Conservation (phyloP, 2,888 invertebrate species). For the Drosophila affinis region DNA sequence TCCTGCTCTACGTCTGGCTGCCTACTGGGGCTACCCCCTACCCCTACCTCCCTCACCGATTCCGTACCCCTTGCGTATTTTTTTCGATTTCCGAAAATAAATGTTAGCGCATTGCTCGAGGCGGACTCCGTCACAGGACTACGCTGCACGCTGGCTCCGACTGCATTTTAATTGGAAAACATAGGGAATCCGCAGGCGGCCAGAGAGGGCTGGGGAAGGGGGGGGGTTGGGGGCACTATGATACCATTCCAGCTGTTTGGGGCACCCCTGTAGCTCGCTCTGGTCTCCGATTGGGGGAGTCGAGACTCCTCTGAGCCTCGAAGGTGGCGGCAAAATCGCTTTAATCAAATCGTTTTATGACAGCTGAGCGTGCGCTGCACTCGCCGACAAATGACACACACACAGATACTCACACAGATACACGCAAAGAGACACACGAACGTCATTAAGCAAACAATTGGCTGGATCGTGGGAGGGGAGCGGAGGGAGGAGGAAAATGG, state of each 20-base stretch:
- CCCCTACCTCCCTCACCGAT: not conserved
- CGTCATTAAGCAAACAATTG: constrained; percentile 72
- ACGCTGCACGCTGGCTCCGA: constrained; percentile 40
- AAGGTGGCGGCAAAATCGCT: constrained; percentile 59
- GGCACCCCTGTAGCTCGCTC: constrained; percentile 1
- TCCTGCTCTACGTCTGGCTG: constrained; percentile 16
- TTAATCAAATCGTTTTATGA: constrained; percentile 82
- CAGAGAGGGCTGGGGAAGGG: not conserved
- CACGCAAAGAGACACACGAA: constrained; percentile 71
- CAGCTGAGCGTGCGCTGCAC: constrained; percentile 52
- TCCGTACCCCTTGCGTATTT: constrained; percentile 21
- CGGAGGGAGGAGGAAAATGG: not conserved
- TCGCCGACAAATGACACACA: constrained; percentile 12
- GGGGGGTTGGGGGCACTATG: constrained; percentile 32
- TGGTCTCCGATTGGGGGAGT: constrained; percentile 6
- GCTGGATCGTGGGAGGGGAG: not conserved
- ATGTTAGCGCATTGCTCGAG: constrained; percentile 50
- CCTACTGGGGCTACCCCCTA: too few species aligned
- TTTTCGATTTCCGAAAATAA: constrained; percentile 81
- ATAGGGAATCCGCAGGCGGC: constrained; percentile 20
- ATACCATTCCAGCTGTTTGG: constrained; percentile 50
- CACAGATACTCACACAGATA: constrained; percentile 65
- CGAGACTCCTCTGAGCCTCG: constrained; percentile 22
- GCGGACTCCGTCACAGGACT: constrained; percentile 50
- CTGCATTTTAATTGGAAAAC: constrained; percentile 78